Conservation (phyloP, 2,797 vertebrate genomes). For the Coluber constrictor region DNA sequence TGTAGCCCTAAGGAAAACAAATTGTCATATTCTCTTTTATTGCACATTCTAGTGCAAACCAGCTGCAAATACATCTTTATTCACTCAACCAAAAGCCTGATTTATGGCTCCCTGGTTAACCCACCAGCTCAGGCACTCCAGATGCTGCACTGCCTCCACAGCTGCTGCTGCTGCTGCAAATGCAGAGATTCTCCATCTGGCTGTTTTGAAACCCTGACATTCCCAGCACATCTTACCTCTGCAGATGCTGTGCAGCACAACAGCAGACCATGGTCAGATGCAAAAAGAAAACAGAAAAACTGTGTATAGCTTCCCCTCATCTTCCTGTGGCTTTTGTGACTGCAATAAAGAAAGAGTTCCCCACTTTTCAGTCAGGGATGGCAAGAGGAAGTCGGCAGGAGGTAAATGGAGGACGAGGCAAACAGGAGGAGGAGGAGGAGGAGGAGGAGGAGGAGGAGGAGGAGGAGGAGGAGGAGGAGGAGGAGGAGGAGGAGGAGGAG, state of each 20-base stretch:
- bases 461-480: neutral
- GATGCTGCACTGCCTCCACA: neutral
- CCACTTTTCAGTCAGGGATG: constrained; percentile 28
- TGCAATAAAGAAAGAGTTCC: constrained; percentile 57
- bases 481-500: neutral
- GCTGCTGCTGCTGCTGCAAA: constrained; percentile 47
- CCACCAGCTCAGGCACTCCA: constrained; percentile 49
- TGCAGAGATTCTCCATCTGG: constrained; percentile 40
- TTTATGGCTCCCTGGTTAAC: constrained; percentile 48
- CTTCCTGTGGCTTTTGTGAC: constrained; percentile 35
- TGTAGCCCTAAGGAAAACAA: constrained; percentile 39
- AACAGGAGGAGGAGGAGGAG: neutral
- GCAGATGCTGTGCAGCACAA: neutral
- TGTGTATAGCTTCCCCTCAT: neutral
- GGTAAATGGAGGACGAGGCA: constrained; percentile 30
- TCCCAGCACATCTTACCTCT: neutral
- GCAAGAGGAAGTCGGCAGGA: constrained; percentile 33
- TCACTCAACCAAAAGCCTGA: constrained; percentile 36
- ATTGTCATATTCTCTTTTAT: constrained; percentile 21
- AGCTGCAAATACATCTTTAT: constrained; percentile 59
- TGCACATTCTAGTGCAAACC: constrained; percentile 33
- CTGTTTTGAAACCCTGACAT: constrained; percentile 34
- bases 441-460: neutral
- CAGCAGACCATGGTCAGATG: constrained; percentile 21
- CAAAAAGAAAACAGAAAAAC: constrained; percentile 18